Evolutionary conservation across 2,797 vertebrate genomes (phyloP).

Genomic region (Pelochelys cantorii): DNA sequence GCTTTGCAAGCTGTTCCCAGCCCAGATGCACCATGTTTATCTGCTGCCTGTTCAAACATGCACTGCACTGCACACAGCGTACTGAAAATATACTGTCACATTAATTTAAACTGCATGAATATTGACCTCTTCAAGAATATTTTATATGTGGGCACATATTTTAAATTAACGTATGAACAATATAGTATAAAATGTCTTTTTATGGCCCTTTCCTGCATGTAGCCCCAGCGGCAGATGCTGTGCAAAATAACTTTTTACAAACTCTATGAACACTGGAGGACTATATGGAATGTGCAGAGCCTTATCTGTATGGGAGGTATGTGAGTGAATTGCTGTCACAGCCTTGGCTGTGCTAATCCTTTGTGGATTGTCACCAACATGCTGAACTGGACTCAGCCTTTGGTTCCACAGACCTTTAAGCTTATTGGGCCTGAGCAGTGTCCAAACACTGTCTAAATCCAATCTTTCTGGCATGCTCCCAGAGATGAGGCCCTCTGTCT

Average conservation of each 20-base stretch:
- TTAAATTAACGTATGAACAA: not conserved
- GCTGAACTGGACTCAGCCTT: not conserved
- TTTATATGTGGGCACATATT: slow-evolving; percentile 15
- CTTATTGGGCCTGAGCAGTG: not conserved
- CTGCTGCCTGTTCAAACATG: rapidly evolving
- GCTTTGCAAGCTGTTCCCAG: slow-evolving; percentile 55
- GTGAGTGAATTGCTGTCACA: not conserved
- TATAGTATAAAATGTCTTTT: not conserved
- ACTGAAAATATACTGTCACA: slow-evolving; percentile 9
- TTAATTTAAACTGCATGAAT: not conserved
- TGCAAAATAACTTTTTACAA: not conserved
- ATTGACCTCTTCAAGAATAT: not conserved
- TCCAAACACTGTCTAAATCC: not conserved
- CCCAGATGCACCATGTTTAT: slow-evolving; percentile 17
- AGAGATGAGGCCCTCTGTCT: not conserved
- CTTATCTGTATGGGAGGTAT: rapidly evolving
- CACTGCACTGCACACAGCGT: rapidly evolving
- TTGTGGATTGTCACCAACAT: not conserved
- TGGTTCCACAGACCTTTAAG: rapidly evolving
- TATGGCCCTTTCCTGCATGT: slow-evolving; percentile 2
- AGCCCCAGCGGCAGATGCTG: not conserved
- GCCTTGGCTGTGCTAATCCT: not conserved
- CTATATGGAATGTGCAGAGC: rapidly evolving
- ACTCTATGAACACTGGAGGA: rapidly evolving
- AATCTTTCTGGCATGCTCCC: rapidly evolving